phyloP scores from a whole-genome alignment of 1,140 invertebrate genomes.

The Hycleus phaleratus region DNA sequence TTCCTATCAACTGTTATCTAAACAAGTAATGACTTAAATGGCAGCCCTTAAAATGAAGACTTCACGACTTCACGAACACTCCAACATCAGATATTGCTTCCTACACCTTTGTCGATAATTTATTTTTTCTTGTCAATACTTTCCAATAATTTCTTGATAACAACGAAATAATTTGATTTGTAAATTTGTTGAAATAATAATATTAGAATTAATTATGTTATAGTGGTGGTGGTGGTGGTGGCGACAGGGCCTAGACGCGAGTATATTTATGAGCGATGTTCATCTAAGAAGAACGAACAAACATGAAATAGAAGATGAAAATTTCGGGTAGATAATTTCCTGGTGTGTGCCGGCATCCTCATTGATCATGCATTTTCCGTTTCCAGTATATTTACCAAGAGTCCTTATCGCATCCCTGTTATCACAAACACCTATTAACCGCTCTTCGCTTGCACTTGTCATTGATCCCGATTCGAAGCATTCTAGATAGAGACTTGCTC shows the following conservation, averaged over 20 bases:
- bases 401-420: constrained; percentile 38
- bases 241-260: background rate
- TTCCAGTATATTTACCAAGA: constrained; percentile 41
- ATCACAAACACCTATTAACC: constrained; percentile 43
- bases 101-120: constrained; percentile 13
- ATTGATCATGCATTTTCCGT: constrained; percentile 43
- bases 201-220: too few relatives aligned
- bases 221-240: too few relatives aligned
- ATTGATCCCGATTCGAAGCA: constrained; percentile 39
- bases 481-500: constrained; percentile 39
- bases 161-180: background rate
- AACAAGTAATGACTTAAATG: constrained; percentile 20
- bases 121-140: constrained; percentile 1
- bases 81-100: constrained; percentile 15
- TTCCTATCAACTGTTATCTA: constrained; percentile 16
- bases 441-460: constrained; percentile 42
- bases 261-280: constrained; percentile 15
- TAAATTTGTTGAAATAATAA: too few relatives aligned
- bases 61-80: constrained; percentile 5
- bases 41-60: constrained; percentile 14
- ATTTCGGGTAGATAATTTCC: constrained; percentile 38
- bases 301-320: constrained; percentile 34
- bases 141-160: constrained; percentile 4
- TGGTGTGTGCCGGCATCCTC: constrained; percentile 36
- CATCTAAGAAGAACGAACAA: constrained; percentile 23